These are phyloP conservation scores for Coryphaenoides rupestris DNA, from an alignment of 2,113 vertebrate genomes.

Conservation along the genomic window DNA sequence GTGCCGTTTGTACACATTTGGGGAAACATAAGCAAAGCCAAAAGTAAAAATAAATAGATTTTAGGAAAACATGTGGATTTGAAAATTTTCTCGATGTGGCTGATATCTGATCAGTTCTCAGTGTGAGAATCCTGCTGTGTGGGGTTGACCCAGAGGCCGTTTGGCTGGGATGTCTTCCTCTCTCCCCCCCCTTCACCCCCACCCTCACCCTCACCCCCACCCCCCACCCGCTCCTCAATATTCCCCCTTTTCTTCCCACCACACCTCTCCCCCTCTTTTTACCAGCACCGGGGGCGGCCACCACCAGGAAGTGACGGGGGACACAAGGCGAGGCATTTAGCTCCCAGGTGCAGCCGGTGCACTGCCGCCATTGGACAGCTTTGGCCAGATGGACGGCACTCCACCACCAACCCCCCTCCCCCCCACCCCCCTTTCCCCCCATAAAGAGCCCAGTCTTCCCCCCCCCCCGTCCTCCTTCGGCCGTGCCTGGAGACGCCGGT, in stretches of 20 bases:
- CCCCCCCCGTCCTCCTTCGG: too few relatives aligned
- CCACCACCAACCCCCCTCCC: conserved; percentile 62
- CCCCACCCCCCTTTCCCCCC: too few relatives aligned
- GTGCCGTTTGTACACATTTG: background rate
- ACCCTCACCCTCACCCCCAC: conserved; percentile 17
- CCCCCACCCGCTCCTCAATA: too few relatives aligned
- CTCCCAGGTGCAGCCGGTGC: conserved; percentile 72
- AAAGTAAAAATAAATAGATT: too few relatives aligned
- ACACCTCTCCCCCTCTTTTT: too few relatives aligned
- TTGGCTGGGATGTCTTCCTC: conserved; percentile 71
- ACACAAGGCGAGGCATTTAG: conserved; percentile 72
- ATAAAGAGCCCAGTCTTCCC: conserved; percentile 74
- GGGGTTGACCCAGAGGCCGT: conserved; percentile 38
- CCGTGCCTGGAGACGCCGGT: conserved; percentile 61
- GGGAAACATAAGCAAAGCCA: background rate
- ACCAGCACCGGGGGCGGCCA: too few relatives aligned
- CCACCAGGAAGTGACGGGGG: conserved; percentile 62
- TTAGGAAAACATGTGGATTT: too few relatives aligned
- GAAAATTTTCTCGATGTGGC: background rate
- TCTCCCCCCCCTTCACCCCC: conserved; percentile 27
- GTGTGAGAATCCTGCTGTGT: conserved; percentile 40
- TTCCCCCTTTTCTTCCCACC: too few relatives aligned
- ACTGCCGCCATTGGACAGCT: conserved; percentile 48
- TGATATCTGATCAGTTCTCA: conserved; percentile 25
- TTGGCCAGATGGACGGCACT: conserved; percentile 70